Evolutionary conservation across 2,888 invertebrate species (phyloP), one percentile per base, ranked within the genome.

Genomic region (Polydrusus pterygomalis): DNA sequence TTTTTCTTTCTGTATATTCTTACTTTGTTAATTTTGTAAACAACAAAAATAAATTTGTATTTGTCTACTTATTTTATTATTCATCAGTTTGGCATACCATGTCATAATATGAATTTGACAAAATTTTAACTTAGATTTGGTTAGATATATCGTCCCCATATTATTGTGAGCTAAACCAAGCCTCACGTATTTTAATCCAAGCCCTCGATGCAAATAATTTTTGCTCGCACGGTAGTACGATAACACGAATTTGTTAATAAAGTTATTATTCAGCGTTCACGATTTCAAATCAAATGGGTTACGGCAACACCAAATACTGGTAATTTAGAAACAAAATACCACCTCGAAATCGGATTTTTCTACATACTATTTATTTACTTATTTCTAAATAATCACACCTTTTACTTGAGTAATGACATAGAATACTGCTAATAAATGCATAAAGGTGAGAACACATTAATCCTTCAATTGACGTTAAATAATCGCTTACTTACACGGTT

Each of bases 401-500:
- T 60, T 60, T 60, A 60, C 38, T 38, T 60, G 38, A 60, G 3
- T 38, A 60, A 60, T 60, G 58, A 60, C 38, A 60, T 38, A 38
- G 38, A 38, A 60, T 60, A 60, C 38, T 5, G 11, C 11, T 60
- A 60, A 60, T 60, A 60, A 60, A 45, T 47, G 15, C 54, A 54
- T 54, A 51, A 67, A 67, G 54, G 67, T 67, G 40, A 67, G 40
- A 51, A 67, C n/a, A 18, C 10, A 54, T 67, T 54, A 51, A 67
- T 54, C 40, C 34, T 17, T 38, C 34, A 67, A 54, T 67, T 67
- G 38, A 40, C 17, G 54, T 20, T 54, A 67, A 67, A 54, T 67
- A 69, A 45, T 45, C 56, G 43, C 40, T 69, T 69, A 69, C 30
- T 58, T 69, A 69, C 30, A 69, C 25, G 68, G 25, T 47, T 30